Base-by-base conservation (phyloP, 2,113 vertebrate genomes). In the Pavo muticus region DNA sequence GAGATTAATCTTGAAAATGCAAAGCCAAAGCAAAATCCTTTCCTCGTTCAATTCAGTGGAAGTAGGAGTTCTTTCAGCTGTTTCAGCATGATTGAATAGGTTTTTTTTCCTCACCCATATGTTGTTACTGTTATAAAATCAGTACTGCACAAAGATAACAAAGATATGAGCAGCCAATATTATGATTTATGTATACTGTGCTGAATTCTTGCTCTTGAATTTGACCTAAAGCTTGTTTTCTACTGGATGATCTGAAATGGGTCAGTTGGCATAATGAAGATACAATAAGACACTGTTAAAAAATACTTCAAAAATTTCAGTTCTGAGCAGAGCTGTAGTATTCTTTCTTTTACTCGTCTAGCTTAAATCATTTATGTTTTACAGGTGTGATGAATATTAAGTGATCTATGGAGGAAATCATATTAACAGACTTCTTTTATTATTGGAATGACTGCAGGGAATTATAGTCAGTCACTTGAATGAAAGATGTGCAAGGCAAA, bases 371-470 rank as follows among this genome's bases (percentile, higher is more conserved):
- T 94, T 96, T 93, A 78, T 83, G 52, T 92, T 95, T 93, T 84
- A 87, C 83, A 95, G 71, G 39, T 93, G 71, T 96, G 94, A 95
- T 96, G 88, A 95, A 96, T 87, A 95, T 95, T 93, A 97, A 97
- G 93, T 95, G 79, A 90, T 87, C 88, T 96, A 86, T 83, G 64
- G 85, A 96, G 67, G 75, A 96, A 96, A 88, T 79, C 59, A 93
- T 94, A 88, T 89, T 96, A 96, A 88, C 69, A 95, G 77, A 84
- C 79, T 94, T 90, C 48, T 96, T 94, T 96, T 91, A 93, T 95
- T 96, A 94, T 94, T 92, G 67, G 80, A 94, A 95, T 2, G 68
- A 94, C 84, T 73, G 27, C 65, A 93, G 94, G 57, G 86, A 97
- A 93, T 96, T 96, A 91, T 16, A 57, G 85, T 90, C 73, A 95